A percentile compares a stretch with the other conserved stretches of the same genome.
phyloP scores from a whole-genome alignment of 2,113 vertebrate genomes.

The Dissostichus mawsoni region DNA sequence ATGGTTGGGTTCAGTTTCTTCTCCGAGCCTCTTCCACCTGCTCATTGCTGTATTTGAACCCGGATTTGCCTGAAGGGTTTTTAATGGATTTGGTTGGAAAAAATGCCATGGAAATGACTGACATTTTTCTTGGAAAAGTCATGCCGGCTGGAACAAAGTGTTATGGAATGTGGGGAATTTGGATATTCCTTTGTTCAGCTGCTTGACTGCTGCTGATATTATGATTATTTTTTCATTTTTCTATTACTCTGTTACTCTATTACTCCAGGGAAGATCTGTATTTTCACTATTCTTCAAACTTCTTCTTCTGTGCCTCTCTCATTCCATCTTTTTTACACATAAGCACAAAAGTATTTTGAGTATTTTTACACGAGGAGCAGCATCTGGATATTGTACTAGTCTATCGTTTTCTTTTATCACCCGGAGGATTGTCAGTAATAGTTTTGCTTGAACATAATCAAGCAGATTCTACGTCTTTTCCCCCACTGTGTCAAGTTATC shows the following conservation, averaged over 20 bases:
- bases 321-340: slow-evolving; percentile 29
- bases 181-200: slow-evolving; percentile 28
- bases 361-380: slow-evolving; percentile 44
- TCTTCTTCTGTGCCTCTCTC: background rate
- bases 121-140: slow-evolving; percentile 39
- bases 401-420: background rate
- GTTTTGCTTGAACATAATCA: slow-evolving; percentile 1
- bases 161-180: slow-evolving; percentile 69
- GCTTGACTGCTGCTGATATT: slow-evolving; percentile 37
- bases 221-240: slow-evolving; percentile 9
- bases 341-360: slow-evolving; percentile 49
- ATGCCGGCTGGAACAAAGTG: slow-evolving; percentile 61
- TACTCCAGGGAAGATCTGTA: background rate
- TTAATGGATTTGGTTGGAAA: slow-evolving; percentile 26
- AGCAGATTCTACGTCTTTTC: background rate
- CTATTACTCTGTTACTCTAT: background rate
- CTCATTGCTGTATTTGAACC: background rate
- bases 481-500: background rate
- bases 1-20: background rate
- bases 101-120: slow-evolving; percentile 27
- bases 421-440: slow-evolving; percentile 1
- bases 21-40: background rate
- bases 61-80: slow-evolving; percentile 9
- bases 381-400: slow-evolving; percentile 41
- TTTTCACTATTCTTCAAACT: background rate